Base-by-base conservation (phyloP, 2,888 invertebrate species). In the Lasioglossum zephyrum region DNA sequence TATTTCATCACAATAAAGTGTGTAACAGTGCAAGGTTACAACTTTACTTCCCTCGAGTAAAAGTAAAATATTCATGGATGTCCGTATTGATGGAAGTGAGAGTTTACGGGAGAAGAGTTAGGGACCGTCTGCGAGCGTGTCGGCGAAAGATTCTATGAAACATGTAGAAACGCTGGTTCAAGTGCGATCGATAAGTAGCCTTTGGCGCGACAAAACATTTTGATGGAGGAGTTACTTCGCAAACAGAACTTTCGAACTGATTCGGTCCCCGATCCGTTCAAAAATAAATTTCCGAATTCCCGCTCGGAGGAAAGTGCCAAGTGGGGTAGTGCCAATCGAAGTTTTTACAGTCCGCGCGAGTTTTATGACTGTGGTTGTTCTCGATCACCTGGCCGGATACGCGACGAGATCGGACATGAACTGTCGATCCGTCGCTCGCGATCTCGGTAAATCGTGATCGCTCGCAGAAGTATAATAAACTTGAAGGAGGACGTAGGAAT, bases 201-300 rank as follows among this genome's bases (percentile, higher is more conserved):
- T 57, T 73, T 60, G 73, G 36, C 31, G 70, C 60, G 77, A 76
- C 77, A 79, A 85, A 86, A 84, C 75, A 86, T 76, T 86, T 83
- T 81, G 75, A 82, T 72, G n/a, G 70, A 86, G 36, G 60, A 73
- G 72, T 39, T 81, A 76, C 75, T 49, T 81, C 57, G 60, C 77
- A 73, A 81, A 84, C 87, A 83, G 63, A 89, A 79, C 77, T 82
- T 80, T 70, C 73, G n/a, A 78, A 87, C 75, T 66, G 75, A 79
- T 70, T 70, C 73, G 44, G 31, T 36, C 22, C 16, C 41, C n/a
- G 11, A 44, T 57, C 70, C 66, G 69, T 75, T 49, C 57, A 44
- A 82, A 69, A 66, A 89, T 89, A 84, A 87, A 89, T 88, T 86
- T 78, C 77, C 39, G 70, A 87, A 76, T 66, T 84, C 70, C 53